phyloP scores from a whole-genome alignment of 2,113 vertebrate genomes.

The Choloepus hoffmanni region DNA sequence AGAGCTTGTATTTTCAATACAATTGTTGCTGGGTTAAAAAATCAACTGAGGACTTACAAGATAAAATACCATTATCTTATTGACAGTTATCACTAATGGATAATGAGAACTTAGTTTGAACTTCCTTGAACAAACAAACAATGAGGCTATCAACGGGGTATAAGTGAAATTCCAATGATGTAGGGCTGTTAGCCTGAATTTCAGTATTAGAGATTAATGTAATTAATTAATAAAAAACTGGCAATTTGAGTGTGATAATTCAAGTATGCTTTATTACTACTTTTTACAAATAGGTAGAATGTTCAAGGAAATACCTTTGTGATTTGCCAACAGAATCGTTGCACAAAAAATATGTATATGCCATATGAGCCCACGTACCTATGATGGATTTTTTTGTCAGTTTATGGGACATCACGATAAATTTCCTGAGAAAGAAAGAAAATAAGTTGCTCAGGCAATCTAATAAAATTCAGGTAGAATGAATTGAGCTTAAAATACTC shows the following conservation, averaged over 20 bases:
- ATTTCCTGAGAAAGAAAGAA: conserved; percentile 51
- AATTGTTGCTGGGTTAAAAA: conserved; percentile 49
- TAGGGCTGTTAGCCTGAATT: conserved; percentile 51
- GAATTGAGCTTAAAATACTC: conserved; percentile 48
- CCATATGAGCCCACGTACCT: neutral
- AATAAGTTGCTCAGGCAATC: conserved; percentile 36
- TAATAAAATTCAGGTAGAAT: conserved; percentile 60
- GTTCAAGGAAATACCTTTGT: conserved; percentile 49
- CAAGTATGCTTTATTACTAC: neutral
- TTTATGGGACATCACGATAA: conserved; percentile 12
- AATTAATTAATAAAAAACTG: conserved; percentile 57
- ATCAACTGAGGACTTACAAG: conserved; percentile 63
- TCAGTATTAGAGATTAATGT: neutral
- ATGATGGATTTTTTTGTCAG: neutral
- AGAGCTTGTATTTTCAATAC: conserved; percentile 60
- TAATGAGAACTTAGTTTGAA: conserved; percentile 65
- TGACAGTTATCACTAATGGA: conserved; percentile 69
- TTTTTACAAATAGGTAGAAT: neutral
- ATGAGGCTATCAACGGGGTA: conserved; percentile 44
- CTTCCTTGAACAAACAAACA: conserved; percentile 48
- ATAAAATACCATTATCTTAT: conserved; percentile 65
- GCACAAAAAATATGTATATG: neutral
- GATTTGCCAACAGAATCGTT: neutral
- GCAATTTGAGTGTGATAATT: conserved; percentile 27
- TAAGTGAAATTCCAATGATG: conserved; percentile 63